Base-by-base conservation (phyloP, 1,140 invertebrate genomes). In the Coptotermes formosanus region DNA sequence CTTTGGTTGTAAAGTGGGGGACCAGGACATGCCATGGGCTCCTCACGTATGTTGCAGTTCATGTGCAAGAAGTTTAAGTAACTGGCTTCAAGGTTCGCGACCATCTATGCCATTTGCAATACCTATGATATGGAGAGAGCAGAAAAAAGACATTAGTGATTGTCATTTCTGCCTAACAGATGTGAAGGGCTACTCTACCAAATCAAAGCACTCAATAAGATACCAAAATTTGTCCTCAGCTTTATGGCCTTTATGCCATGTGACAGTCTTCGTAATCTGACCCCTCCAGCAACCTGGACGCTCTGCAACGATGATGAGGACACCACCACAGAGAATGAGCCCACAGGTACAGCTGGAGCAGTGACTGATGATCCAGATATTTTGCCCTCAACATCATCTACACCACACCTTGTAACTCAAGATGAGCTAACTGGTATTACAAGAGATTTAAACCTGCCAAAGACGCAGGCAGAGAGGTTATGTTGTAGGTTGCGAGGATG, bases 21-120 rank as follows among this genome's bases (percentile, higher is more conserved):
- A 85, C 69, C 85, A 85, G 69, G 85, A 75, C 44, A 85, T 32
- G 69, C 75, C 85, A 44, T 85, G 85, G 85, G 85, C 85, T 75
- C 85, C 59, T 32, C 55, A 85, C 25, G 44, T 44, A 84, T 84
- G 83, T 84, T 84, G 83, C 83, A 84, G 44, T 43, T 4, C 38
- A 21, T 83, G 82, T 84, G 30, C n/a, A 75, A 30, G 69, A n/a
- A 85, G 3, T 75, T 64, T 85, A n/a, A 4, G 85, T 32, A 12
- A 64, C 9, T 85, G 85, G 59, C 23, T 75, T 32, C 32, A 43
- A 69, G 32, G 43, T 64, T 30, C 25, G 38, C 69, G 75, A 75
- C 30, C 32, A 75, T 64, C 55, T 75, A 85, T 85, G 85, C 3
- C 12, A n/a, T 85, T 85, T 75, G 85, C 55, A 32, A 43, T 85